Percentiles rank a stretch among this genome's conserved stretches.
These are phyloP conservation scores for Shargacucullia verbasci DNA, from an alignment of 2,888 invertebrate species.

Conservation along the genomic window DNA sequence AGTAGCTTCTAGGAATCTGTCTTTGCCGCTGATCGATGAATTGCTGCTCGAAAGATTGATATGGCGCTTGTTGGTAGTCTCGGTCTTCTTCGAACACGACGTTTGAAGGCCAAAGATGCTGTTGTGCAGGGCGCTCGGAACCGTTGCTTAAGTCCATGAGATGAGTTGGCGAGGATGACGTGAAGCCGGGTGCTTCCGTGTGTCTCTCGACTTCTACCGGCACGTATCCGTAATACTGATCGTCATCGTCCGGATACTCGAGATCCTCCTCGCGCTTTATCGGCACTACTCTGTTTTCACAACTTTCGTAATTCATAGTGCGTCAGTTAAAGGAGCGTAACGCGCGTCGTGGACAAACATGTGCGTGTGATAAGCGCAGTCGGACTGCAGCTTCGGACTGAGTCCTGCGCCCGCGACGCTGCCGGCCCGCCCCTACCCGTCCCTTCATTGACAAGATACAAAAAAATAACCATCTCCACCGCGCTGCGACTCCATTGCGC, in stretches of 20 bases:
- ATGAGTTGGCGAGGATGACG: conserved; percentile 78
- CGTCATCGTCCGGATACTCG: conserved; percentile 81
- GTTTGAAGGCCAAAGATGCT: conserved; percentile 72
- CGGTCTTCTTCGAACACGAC: conserved; percentile 74
- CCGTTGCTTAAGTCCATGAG: conserved; percentile 86
- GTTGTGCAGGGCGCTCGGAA: conserved; percentile 73
- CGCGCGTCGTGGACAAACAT: conserved; percentile 62
- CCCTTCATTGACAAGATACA: conserved; percentile 88
- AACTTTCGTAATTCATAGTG: conserved; percentile 82
- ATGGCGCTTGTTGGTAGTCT: conserved; percentile 74
- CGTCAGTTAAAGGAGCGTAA: conserved; percentile 43
- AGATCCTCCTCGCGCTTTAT: conserved; percentile 82
- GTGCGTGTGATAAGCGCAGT: conserved; percentile 71
- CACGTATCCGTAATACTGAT: conserved; percentile 78
- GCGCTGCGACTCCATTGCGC: conserved; percentile 65
- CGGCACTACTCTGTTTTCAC: conserved; percentile 74
- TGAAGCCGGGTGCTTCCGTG: conserved; percentile 69
- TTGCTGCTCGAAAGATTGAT: conserved; percentile 71
- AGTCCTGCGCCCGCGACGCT: conserved; percentile 71
- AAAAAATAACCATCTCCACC: conserved; percentile 84
- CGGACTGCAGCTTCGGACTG: conserved; percentile 73
- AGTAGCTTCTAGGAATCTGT: conserved; percentile 72
- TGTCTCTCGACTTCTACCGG: conserved; percentile 78
- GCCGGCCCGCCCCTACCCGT: conserved; percentile 82
- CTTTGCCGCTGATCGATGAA: conserved; percentile 75